phyloP scores from a whole-genome alignment of 2,113 vertebrate species.

The Litocranius walleri region DNA sequence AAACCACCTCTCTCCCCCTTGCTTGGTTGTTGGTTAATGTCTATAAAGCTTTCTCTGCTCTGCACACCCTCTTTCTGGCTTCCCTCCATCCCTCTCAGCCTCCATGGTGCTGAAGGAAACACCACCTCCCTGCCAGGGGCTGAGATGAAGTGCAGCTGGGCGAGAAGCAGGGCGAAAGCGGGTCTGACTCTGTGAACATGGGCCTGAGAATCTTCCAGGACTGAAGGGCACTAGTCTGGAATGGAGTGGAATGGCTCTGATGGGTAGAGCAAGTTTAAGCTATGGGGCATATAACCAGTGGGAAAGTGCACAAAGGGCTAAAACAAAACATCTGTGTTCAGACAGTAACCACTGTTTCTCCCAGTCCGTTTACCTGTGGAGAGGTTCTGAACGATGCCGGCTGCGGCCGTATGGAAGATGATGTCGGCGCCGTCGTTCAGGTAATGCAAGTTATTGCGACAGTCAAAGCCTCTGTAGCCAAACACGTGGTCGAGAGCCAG shows the following conservation, averaged over 20 bases:
- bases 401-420: conserved; percentile 94
- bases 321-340: background rate
- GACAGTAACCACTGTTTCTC: fast-evolving
- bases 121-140: background rate
- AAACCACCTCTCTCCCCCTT: background rate
- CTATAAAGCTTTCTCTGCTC: background rate
- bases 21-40: background rate
- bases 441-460: conserved; percentile 98
- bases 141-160: background rate
- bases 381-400: conserved; percentile 92
- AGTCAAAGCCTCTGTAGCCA: conserved; percentile 96
- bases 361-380: conserved; percentile 84
- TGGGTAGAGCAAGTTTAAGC: background rate
- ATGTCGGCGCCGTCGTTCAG: conserved; percentile 96
- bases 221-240: background rate
- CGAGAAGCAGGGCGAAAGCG: background rate
- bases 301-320: background rate
- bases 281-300: background rate
- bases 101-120: background rate
- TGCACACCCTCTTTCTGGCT: background rate
- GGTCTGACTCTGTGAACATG: background rate
- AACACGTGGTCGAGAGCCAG: conserved; percentile 95
- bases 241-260: background rate
- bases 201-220: background rate
- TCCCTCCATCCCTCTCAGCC: background rate